Evolutionary conservation across 2,113 vertebrate species (phyloP).

Genomic region (Cyprinodon brontotheroides): DNA sequence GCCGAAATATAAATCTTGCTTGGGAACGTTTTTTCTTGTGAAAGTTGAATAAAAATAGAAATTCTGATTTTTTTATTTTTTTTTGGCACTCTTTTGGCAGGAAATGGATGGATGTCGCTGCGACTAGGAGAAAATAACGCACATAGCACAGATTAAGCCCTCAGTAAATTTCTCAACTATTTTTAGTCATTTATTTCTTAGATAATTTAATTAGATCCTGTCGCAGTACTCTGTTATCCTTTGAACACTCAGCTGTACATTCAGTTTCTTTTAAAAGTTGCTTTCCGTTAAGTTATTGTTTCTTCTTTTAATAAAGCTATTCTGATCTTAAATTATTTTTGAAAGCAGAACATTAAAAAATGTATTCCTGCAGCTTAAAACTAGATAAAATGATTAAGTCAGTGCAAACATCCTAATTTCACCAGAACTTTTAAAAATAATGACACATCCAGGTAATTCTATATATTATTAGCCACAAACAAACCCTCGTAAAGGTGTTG

Average conservation of each 20-base stretch:
- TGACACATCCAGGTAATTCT: not conserved
- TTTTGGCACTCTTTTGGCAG: too few relatives aligned
- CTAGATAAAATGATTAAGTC: not conserved
- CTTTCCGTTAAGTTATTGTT: not conserved
- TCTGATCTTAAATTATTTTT: not conserved
- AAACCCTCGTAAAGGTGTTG: not conserved
- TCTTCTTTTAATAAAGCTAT: not conserved
- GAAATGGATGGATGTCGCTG: too few relatives aligned
- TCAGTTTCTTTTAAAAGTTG: not conserved
- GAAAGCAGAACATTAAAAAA: not conserved
- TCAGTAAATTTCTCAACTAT: not conserved
- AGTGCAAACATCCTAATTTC: not conserved
- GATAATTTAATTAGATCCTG: not conserved
- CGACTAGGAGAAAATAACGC: too few relatives aligned
- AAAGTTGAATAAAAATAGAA: too few relatives aligned
- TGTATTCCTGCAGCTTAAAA: not conserved
- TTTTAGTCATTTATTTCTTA: not conserved
- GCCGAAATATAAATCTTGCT: too few relatives aligned
- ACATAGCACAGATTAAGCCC: too few relatives aligned
- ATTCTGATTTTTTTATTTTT: too few relatives aligned
- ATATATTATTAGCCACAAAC: not conserved
- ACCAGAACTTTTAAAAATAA: not conserved
- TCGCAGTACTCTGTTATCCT: not conserved
- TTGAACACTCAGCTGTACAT: not conserved
- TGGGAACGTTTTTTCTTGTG: too few relatives aligned